Conservation (phyloP, 1,140 invertebrate genomes). For the Mamestra configurata region DNA sequence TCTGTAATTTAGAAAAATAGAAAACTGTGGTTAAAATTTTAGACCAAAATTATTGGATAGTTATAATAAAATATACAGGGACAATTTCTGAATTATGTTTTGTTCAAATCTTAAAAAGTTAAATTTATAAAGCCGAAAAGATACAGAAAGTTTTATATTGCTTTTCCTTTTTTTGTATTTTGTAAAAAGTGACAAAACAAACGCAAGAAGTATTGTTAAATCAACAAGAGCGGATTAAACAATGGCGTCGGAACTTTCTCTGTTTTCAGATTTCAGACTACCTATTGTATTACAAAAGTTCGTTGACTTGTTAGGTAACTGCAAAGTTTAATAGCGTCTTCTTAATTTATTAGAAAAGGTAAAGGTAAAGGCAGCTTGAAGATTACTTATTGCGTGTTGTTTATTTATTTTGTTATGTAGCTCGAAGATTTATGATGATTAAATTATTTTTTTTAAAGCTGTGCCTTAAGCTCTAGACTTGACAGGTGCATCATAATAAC, state of each 20-base stretch:
- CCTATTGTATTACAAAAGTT: constrained; percentile 44
- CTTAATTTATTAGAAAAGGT: neutral
- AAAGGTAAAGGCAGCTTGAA: no score
- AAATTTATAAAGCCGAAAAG: no score
- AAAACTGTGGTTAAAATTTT: no score
- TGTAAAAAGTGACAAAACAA: neutral
- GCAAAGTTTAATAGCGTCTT: neutral
- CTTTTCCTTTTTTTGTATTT: neutral
- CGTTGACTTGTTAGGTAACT: constrained; percentile 45
- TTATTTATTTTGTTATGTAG: neutral
- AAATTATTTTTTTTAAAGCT: no score
- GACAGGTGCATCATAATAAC: neutral
- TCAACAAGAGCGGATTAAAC: constrained; percentile 17
- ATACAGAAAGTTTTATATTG: neutral
- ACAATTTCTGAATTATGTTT: no score
- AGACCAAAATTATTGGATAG: no score
- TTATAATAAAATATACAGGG: no score
- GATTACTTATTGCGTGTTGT: neutral
- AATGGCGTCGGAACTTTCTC: constrained; percentile 50
- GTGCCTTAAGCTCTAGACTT: neutral
- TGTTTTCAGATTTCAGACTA: constrained; percentile 22
- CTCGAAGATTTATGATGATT: neutral
- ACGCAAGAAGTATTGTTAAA: neutral
- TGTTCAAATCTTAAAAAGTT: no score
- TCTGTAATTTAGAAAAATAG: no score